Evolutionary conservation across 2,888 invertebrate genomes (phyloP), one percentile per base, ranked within the genome.

Genomic region (Biston stratarius): DNA sequence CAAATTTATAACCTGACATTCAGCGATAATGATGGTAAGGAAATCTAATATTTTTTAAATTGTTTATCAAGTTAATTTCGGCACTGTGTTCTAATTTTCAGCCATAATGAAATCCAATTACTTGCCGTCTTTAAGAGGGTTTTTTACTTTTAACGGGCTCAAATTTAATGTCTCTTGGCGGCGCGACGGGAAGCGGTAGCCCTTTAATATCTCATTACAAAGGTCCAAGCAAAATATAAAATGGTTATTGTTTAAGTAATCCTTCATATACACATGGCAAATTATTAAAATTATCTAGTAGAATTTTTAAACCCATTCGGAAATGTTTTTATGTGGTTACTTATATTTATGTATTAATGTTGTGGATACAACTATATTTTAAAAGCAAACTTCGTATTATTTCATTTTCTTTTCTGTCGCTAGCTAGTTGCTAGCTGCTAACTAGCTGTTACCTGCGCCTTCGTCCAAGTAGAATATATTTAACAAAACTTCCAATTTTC

Each of bases 141-240:
- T 52, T 57, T 45, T 52, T 44, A 64, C 64, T 64, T 52, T 64
- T 49, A 49, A 57, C 45, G 42, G 51, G 57, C 51, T 58, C 52
- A 40, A 45, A 64, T 58, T 64, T 64, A 64, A 58, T 64, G 57
- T 52, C 44, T 58, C 58, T 33, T 49, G 47, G 57, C 58, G 45
- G 52, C 38, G 49, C 58, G 51, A 52, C 38, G 45, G 38, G 52
- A 58, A 57, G 36, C 51, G 57, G 57, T n/a, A 45, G 34, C 64
- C 59, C 12, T 64, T 63, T 57, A 58, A 51, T 63, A 63, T 63
- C 57, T 63, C 51, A 63, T 63, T 51, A 51, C 57, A 48, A 58
- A 64, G 56, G 51, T 64, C 52, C 56, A 24, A 57, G 64, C 45
- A 45, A 63, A 42, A 64, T 57, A 44, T 58, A 58, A 64, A 58